Conservation (phyloP, 1,140 invertebrate genomes). For the Drosophila bifasciata region DNA sequence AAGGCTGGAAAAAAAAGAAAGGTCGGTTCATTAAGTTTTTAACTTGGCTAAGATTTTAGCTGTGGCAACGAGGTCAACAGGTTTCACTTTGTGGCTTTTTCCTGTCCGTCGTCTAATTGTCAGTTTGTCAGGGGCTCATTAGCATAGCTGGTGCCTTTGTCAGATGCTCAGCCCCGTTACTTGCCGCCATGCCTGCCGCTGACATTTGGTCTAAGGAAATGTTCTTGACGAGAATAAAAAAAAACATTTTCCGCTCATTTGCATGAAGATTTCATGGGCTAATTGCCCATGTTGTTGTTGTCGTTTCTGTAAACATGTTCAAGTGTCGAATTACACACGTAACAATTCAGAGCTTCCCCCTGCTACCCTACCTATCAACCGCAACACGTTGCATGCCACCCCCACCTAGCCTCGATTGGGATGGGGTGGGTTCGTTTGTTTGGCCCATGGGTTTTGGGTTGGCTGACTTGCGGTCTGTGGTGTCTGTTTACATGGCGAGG, state of each 20-base stretch:
- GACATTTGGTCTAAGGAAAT: conserved; percentile 56
- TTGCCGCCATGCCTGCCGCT: conserved; percentile 41
- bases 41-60: conserved; percentile 33
- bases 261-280: conserved; percentile 55
- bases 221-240: conserved; percentile 36
- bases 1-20: conserved; percentile 7
- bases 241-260: conserved; percentile 54
- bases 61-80: conserved; percentile 51
- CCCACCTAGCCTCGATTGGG: neutral
- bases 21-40: conserved; percentile 60
- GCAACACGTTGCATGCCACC: conserved; percentile 39
- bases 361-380: neutral
- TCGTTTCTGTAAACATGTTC: conserved; percentile 14
- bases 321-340: conserved; percentile 71
- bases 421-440: conserved; percentile 39
- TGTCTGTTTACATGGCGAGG: conserved; percentile 66
- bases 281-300: conserved; percentile 64
- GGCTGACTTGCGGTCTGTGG: conserved; percentile 65
- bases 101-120: conserved; percentile 56
- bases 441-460: conserved; percentile 2
- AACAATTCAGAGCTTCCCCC: conserved; percentile 36
- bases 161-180: too few relatives aligned
- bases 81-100: conserved; percentile 61
- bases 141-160: conserved; percentile 51
- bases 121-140: conserved; percentile 58